Evolutionary conservation across 2,113 vertebrate species (phyloP).

Genomic region (Oreocharis arfaki): DNA sequence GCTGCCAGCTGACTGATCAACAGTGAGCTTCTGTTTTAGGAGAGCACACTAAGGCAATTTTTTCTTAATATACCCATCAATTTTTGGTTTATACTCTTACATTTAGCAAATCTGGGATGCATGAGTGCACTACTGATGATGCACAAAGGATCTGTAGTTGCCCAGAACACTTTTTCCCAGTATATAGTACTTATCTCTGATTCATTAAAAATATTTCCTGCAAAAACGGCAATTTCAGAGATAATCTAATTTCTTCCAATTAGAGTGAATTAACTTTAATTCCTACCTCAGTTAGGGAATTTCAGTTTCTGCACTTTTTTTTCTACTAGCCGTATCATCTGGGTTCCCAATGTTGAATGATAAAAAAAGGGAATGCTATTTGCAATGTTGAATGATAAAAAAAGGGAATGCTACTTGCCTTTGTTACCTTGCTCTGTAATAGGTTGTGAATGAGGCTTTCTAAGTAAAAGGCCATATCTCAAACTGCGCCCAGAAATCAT

Average conservation of each 20-base stretch:
- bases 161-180: neutral
- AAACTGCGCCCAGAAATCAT: neutral
- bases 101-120: neutral
- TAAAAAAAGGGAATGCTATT: neutral
- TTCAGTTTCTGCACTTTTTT: neutral
- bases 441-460: neutral
- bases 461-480: neutral
- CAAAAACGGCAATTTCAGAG: neutral
- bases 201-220: neutral
- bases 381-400: neutral
- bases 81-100: neutral
- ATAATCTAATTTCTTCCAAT: neutral
- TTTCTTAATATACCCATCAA: neutral
- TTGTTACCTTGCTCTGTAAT: neutral
- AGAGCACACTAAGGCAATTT: neutral
- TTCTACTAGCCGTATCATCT: neutral
- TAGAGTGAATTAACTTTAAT: neutral
- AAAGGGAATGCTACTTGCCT: neutral
- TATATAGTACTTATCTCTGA: neutral
- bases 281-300: neutral
- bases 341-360: neutral
- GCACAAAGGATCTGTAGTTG: neutral
- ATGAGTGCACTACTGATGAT: neutral
- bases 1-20: neutral
- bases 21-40: neutral